phyloP scores from a whole-genome alignment of 2,113 vertebrate genomes.

The Sturnus vulgaris region DNA sequence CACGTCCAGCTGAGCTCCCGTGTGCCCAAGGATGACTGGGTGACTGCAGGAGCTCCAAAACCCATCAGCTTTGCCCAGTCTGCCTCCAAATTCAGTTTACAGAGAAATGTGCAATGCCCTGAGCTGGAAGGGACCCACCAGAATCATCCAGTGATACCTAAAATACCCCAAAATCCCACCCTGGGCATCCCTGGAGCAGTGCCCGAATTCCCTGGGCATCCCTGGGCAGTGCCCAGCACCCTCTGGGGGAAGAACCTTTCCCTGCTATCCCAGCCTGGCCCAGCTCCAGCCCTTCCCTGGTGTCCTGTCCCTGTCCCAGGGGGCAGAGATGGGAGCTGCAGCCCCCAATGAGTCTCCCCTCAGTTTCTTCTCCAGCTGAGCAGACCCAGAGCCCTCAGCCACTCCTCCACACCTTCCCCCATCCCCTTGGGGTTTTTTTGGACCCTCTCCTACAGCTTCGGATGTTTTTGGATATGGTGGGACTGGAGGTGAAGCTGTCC shows the following conservation, averaged over 20 bases:
- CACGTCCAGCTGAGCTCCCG: background rate
- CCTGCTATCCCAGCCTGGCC: accelerated
- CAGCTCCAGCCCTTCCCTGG: background rate
- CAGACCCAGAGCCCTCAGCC: background rate
- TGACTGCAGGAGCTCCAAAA: background rate
- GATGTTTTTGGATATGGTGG: accelerated
- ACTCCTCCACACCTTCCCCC: background rate
- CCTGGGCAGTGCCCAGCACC: background rate
- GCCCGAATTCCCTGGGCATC: background rate
- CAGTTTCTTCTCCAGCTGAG: background rate
- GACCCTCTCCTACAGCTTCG: background rate
- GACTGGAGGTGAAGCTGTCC: background rate
- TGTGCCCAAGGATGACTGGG: background rate
- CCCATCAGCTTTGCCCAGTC: background rate
- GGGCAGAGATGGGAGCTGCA: background rate
- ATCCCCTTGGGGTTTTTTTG: too few species aligned
- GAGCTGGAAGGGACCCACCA: accelerated
- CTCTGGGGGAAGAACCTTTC: background rate
- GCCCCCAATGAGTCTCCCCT: background rate
- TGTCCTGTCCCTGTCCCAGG: background rate
- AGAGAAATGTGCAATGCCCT: background rate
- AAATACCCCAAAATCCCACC: background rate
- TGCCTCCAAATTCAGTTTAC: background rate
- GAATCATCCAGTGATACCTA: too few species aligned
- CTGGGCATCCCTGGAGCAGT: accelerated